phyloP scores from a whole-genome alignment of 37 sponge, comb jelly and placozoan genomes.

The Bolinopsis microptera region DNA sequence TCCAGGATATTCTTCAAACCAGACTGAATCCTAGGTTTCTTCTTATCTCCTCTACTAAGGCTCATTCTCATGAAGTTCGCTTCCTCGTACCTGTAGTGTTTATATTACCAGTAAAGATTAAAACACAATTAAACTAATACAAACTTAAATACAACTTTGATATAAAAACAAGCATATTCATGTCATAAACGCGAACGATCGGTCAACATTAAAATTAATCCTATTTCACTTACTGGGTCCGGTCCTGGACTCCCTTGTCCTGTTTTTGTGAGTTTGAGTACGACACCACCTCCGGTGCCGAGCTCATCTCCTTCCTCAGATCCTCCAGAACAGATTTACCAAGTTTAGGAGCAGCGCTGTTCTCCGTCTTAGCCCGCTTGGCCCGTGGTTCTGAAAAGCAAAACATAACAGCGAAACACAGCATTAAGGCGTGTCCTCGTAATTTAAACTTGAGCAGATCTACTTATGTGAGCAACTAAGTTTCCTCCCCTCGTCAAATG shows the following conservation, averaged over 20 bases:
- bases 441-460: background rate
- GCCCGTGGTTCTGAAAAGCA: background rate
- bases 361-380: background rate
- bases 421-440: background rate
- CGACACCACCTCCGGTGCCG: background rate
- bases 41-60: background rate
- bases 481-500: too few relatives aligned
- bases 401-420: too few relatives aligned
- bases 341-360: background rate
- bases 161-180: too few relatives aligned
- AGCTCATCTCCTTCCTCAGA: slow-evolving; percentile 28
- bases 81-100: background rate
- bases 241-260: background rate
- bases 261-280: background rate
- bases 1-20: background rate
- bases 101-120: background rate
- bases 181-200: too few relatives aligned
- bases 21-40: slow-evolving; percentile 28
- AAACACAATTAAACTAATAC: background rate
- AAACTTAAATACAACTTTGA: too few relatives aligned
- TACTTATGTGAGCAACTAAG: too few relatives aligned
- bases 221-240: background rate
- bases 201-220: too few relatives aligned
- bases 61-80: slow-evolving; percentile 36
- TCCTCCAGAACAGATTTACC: slow-evolving; percentile 10